A percentile compares a stretch with the other conserved stretches of the same genome.
Conservation (phyloP, 2,888 invertebrate genomes). For the Polydrusus cervinus region DNA sequence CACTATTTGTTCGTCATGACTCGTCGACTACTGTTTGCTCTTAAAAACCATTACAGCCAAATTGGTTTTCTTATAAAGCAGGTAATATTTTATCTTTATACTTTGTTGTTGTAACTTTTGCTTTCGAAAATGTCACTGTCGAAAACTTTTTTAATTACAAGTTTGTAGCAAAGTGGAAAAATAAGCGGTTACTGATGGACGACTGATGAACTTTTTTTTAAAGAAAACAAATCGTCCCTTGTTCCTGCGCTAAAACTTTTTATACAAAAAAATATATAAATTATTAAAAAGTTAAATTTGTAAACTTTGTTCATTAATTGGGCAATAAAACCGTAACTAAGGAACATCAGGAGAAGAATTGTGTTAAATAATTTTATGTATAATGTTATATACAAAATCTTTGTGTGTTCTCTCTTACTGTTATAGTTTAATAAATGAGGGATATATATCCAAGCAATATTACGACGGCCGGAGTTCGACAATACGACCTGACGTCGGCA, state of each 20-base stretch:
- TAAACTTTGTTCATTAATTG: conserved; percentile 11
- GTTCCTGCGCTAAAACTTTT: conserved; percentile 24
- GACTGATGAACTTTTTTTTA: conserved; percentile 45
- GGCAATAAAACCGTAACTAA: neutral
- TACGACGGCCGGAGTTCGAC: too few relatives aligned
- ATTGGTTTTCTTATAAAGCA: neutral
- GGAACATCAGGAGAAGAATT: too few relatives aligned
- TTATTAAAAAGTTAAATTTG: neutral
- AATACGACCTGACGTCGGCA: too few relatives aligned
- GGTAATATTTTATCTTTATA: conserved; percentile 33
- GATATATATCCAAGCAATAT: too few relatives aligned
- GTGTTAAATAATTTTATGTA: too few relatives aligned
- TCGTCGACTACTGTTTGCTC: neutral
- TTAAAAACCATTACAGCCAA: neutral
- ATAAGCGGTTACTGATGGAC: conserved; percentile 42
- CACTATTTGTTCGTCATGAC: too few relatives aligned
- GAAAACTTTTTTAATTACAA: conserved; percentile 61
- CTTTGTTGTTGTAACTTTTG: conserved; percentile 27
- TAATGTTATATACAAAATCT: too few relatives aligned
- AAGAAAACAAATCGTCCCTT: conserved; percentile 39
- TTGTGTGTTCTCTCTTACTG: too few relatives aligned
- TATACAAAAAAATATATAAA: conserved; percentile 14
- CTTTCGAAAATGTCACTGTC: conserved; percentile 58
- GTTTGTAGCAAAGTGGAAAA: conserved; percentile 49
- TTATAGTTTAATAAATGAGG: too few relatives aligned